phyloP scores from a whole-genome alignment of 2,888 invertebrate species.

The Luperina nickerlii region DNA sequence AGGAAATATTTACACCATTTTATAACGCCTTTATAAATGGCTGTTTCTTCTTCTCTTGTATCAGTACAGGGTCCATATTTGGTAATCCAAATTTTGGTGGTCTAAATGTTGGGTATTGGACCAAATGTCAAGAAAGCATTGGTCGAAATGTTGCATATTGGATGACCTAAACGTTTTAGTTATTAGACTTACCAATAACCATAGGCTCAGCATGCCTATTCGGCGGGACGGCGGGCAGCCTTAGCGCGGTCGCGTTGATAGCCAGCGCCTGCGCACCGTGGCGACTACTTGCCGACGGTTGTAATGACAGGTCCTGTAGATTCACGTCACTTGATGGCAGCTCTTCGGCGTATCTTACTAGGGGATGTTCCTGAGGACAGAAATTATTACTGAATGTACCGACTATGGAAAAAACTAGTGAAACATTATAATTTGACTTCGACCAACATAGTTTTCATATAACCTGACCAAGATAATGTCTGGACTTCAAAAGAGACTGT shows the following conservation, averaged over 20 bases:
- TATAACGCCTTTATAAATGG: not conserved
- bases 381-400: not conserved
- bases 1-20: not conserved
- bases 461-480: no score
- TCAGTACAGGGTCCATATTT: not conserved
- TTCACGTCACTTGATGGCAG: slow-evolving; percentile 64
- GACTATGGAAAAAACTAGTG: not conserved
- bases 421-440: not conserved
- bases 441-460: no score
- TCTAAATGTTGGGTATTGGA: not conserved
- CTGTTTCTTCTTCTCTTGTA: not conserved
- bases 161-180: not conserved
- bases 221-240: slow-evolving; percentile 79
- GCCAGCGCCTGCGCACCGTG: slow-evolving; percentile 77
- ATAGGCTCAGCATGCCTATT: slow-evolving; percentile 74
- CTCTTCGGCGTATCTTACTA: slow-evolving; percentile 80
- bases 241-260: slow-evolving; percentile 81
- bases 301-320: slow-evolving; percentile 59
- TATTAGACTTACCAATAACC: slow-evolving; percentile 71
- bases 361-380: slow-evolving; percentile 76
- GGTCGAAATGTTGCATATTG: not conserved
- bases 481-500: no score
- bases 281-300: slow-evolving; percentile 69
- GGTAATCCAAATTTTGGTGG: not conserved
- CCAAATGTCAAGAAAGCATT: not conserved